Percentiles rank a stretch among this genome's conserved stretches.
phyloP scores from a whole-genome alignment of 1,140 invertebrate species.

The Nixonia krombeini region DNA sequence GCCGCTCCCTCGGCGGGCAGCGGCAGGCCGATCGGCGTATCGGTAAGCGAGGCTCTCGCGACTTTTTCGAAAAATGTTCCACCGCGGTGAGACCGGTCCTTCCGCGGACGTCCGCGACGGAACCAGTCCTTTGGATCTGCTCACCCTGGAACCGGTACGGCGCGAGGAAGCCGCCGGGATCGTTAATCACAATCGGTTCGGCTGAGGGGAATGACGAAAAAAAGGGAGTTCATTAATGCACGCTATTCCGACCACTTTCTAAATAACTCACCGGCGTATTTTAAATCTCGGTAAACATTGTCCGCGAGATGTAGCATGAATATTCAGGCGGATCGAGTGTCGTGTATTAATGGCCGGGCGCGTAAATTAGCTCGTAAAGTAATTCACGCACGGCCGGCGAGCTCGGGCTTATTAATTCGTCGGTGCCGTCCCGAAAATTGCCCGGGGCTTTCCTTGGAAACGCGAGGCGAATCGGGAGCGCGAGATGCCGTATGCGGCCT shows the following conservation, averaged over 20 bases:
- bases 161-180: conserved; percentile 12
- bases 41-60: background rate
- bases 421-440: no score
- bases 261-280: no score
- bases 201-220: background rate
- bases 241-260: no score
- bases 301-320: no score
- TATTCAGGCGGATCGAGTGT: no score
- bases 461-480: conserved; percentile 21
- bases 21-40: conserved; percentile 11
- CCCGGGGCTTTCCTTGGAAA: conserved; percentile 18
- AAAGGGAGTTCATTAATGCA: background rate
- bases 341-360: no score
- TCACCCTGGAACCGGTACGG: conserved; percentile 14
- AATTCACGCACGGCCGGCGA: conserved; percentile 7
- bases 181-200: conserved; percentile 12
- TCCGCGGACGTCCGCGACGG: conserved; percentile 12
- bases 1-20: conserved; percentile 6
- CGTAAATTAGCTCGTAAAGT: conserved; percentile 7
- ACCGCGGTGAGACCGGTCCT: conserved; percentile 24
- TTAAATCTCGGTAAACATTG: no score
- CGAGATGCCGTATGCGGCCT: no score
- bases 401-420: conserved; percentile 25
- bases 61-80: conserved; percentile 32
- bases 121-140: conserved; percentile 19